Evolutionary conservation across 2,888 invertebrate genomes (phyloP), one percentile per base, ranked within the genome.

Genomic region (Agapetus fuscipes): DNA sequence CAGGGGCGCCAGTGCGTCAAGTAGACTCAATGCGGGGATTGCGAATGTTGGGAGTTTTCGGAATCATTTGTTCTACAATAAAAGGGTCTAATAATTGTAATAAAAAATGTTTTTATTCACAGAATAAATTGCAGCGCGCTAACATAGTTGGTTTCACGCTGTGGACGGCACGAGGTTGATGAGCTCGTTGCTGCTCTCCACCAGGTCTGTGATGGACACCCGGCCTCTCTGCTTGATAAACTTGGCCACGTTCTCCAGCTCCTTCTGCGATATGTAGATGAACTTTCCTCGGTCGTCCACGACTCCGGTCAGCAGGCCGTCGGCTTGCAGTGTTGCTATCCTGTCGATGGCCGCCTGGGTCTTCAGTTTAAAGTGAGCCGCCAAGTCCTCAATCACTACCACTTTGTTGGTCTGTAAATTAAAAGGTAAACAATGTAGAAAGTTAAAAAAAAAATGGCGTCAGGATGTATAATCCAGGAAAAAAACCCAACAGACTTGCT

Each of bases 241-340:
- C 58, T 91, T 94, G 0, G 95, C 95, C 2, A 98, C 93, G 41
- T 86, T 83, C 53, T 84, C 77, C 45, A 97, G 71, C 62, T 98
- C 98, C 29, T 83, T 80, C 51, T 80, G 77, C 0, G 95, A 91
- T 36, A 99, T 87, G 61, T 91, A 98, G 56, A 98, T 97, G 59
- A 98, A 98, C 65, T 99, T 98, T 12, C 98, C 98, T 46, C 98
- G 73, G 60, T 99, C 98, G 57, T 99, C 98, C 50, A 98, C 88
- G 1, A 99, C 97, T 0, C 98, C 91, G 2, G 93, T 90, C n/a
- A 98, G 67, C 37, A 76, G 76, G 9, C 86, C 90, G 45, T 84
- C 80, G 1, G 78, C 71, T 53, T 90, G 85, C 31, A 99, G 66
- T 31, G 85, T 82, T 48, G 86, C 80, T 45, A 99, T 83, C 50